These are phyloP conservation scores for Sarcophaga bullata DNA, from an alignment of 1,140 invertebrate species.

Conservation along the genomic window DNA sequence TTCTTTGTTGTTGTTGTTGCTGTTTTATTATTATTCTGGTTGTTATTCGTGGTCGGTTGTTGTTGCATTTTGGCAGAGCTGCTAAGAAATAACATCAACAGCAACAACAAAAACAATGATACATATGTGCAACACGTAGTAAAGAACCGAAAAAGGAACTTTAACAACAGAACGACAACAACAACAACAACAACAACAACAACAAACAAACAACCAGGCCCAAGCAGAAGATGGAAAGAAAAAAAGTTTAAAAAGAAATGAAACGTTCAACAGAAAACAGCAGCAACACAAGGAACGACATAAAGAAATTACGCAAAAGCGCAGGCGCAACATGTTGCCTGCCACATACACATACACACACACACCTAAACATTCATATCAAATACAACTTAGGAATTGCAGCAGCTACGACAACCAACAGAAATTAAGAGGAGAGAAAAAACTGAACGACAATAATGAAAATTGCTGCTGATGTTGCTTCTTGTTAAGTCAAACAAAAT, in stretches of 20 bases:
- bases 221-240: neutral
- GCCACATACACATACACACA: too few species aligned
- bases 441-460: constrained; percentile 25
- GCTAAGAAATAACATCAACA: neutral
- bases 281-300: constrained; percentile 27
- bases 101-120: constrained; percentile 27
- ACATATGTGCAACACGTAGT: constrained; percentile 24
- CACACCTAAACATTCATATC: neutral
- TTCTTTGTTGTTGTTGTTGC: too few species aligned
- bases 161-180: too few species aligned
- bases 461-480: constrained; percentile 20
- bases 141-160: constrained; percentile 25
- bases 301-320: constrained; percentile 26
- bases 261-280: neutral
- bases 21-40: too few species aligned
- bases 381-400: too few species aligned
- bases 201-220: neutral
- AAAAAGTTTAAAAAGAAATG: too few species aligned
- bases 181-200: too few species aligned
- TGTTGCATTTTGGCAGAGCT: neutral
- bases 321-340: constrained; percentile 22
- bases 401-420: too few species aligned
- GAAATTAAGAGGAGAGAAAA: neutral
- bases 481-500: neutral
- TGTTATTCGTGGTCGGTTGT: neutral